phyloP scores from a whole-genome alignment of 2,888 invertebrate genomes.

The Epinotia demarniana region DNA sequence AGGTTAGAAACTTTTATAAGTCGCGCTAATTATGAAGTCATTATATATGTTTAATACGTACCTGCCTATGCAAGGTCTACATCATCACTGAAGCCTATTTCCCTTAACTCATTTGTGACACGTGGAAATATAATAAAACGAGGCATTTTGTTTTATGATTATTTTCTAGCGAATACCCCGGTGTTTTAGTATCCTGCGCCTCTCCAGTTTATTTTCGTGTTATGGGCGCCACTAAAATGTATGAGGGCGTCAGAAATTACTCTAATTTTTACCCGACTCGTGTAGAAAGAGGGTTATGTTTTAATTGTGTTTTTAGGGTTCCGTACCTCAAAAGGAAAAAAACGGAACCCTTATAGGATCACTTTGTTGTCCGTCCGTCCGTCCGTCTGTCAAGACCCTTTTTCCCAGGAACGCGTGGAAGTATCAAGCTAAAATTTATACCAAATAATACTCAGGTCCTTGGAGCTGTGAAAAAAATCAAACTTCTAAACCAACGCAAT shows the following conservation, averaged over 20 bases:
- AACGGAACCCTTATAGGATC: too few relatives aligned
- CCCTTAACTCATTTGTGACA: constrained; percentile 36
- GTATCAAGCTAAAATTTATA: too few relatives aligned
- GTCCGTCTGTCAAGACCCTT: too few relatives aligned
- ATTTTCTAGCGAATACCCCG: constrained; percentile 35
- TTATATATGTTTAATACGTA: background rate
- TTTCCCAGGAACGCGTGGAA: too few relatives aligned
- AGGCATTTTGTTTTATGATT: constrained; percentile 39
- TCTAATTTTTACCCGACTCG: constrained; percentile 1
- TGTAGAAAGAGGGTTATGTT: background rate
- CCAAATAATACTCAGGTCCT: too few relatives aligned
- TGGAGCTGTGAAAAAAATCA: too few relatives aligned
- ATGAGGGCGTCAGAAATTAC: constrained; percentile 8
- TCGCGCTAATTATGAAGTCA: too few relatives aligned
- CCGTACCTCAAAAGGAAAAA: too few relatives aligned
- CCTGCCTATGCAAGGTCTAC: background rate
- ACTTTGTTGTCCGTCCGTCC: too few relatives aligned
- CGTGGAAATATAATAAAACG: constrained; percentile 34
- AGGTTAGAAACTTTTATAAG: too few relatives aligned
- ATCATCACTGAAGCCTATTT: constrained; percentile 22
- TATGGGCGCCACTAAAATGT: constrained; percentile 20
- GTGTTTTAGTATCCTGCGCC: constrained; percentile 27
- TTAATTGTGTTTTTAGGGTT: background rate
- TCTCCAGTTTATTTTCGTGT: constrained; percentile 36
- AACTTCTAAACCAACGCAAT: too few relatives aligned